Base-by-base conservation (phyloP, 2,797 vertebrate species). In the Tokudaia tokunoshimensis region DNA sequence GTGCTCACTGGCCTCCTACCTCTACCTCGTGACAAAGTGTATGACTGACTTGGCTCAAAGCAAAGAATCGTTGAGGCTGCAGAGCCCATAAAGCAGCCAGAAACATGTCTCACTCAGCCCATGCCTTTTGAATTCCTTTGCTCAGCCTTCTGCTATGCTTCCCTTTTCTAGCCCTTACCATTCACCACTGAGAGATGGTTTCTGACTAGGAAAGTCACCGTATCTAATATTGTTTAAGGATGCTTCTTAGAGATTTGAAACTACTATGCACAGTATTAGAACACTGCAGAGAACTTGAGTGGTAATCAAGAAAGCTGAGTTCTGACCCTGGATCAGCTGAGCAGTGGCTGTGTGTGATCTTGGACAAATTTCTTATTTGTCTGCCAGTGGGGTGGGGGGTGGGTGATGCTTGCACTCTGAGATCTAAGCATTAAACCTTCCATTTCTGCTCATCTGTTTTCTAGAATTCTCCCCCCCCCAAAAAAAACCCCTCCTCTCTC, bases 71-170 rank as follows among this genome's bases (percentile, higher is more conserved):
- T 8, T 29, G 76, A 93, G 57, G 75, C 67, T 75, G 67, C 74
- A 75, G 87, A 92, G 63, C 52, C 47, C 74, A 75, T 91, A 55
- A 52, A 97, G 59, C 86, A 92, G 75, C 93, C 74, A 80, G 97
- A 96, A 96, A 83, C 72, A 1, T 55, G 89, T 52, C 87, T 97
- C 89, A 78, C 87, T 79, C 2, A 96, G 94, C 67, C 96, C 75
- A 44, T 86, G 44, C 89, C 81, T 74, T 65, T 75, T 26, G 63
- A 67, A 34, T 94, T 80, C 52, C 67, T 91, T 91, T 89, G 67
- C 92, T 74, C 2, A 6, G 74, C 89, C 78, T 75, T 52, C 88
- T 47, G 47, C 78, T 0, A 4, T 55, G 72, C 19, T 96, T 87
- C 47, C 50, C 84, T 76, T 59, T 89, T 55, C 78, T 93, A 89